These are phyloP conservation scores for Pitangus sulphuratus DNA, from an alignment of 2,797 vertebrate species.

Conservation along the genomic window DNA sequence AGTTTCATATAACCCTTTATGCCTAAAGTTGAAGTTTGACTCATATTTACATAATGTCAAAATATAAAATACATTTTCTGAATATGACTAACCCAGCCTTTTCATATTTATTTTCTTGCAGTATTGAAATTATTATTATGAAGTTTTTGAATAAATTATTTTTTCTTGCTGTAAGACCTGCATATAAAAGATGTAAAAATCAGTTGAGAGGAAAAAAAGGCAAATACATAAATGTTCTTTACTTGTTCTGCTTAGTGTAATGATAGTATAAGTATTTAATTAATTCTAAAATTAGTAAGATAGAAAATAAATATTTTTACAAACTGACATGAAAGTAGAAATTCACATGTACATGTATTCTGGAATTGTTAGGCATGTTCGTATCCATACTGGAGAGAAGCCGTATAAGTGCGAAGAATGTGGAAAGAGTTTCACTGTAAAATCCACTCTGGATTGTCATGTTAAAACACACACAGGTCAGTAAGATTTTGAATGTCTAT, in stretches of 20 bases:
- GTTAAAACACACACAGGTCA: conserved; percentile 96
- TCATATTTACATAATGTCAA: background rate
- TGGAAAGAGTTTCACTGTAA: conserved; percentile 97
- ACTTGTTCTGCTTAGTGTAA: background rate
- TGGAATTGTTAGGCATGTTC: conserved; percentile 85
- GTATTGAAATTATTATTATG: background rate
- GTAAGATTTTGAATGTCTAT: conserved; percentile 4
- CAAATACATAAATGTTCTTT: background rate
- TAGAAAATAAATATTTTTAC: background rate
- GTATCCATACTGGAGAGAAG: conserved; percentile 97
- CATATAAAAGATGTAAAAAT: background rate
- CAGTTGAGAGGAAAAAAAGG: background rate
- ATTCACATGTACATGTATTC: background rate
- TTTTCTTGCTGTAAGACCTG: background rate
- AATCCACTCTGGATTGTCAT: conserved; percentile 96
- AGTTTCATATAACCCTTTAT: background rate
- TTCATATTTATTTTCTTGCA: background rate
- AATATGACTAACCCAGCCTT: background rate
- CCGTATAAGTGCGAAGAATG: conserved; percentile 97
- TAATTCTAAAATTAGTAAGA: background rate
- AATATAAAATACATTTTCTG: background rate
- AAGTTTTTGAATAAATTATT: background rate
- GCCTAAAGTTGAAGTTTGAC: background rate
- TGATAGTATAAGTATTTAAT: background rate
- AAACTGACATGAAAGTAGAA: background rate